phyloP scores from a whole-genome alignment of 2,888 invertebrate genomes.

The Aricia artaxerxes region DNA sequence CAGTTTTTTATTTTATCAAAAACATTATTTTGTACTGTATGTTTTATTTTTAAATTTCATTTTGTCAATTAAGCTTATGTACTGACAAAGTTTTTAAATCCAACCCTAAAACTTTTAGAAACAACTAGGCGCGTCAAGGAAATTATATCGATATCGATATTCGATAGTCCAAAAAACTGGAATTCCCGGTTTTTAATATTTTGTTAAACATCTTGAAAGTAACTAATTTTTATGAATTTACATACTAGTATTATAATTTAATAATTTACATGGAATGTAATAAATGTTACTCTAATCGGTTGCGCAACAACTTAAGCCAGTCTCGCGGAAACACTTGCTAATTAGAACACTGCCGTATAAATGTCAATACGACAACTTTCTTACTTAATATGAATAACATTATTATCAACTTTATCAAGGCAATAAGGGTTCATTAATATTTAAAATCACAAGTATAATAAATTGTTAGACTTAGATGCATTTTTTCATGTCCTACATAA shows the following conservation, averaged over 20 bases:
- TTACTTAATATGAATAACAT: constrained; percentile 11
- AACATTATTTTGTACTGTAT: no score
- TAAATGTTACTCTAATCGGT: background rate
- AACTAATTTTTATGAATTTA: background rate
- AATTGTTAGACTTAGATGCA: background rate
- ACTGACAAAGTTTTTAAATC: background rate
- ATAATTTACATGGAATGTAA: background rate
- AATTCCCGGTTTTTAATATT: background rate
- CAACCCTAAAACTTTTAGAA: background rate
- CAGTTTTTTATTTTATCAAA: no score
- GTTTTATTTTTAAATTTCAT: no score
- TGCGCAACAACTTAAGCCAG: background rate
- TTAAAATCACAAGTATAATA: background rate
- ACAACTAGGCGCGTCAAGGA: background rate
- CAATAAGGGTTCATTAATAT: background rate
- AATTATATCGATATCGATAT: background rate
- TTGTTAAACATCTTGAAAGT: background rate
- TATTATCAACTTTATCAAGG: background rate
- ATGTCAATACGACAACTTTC: constrained; percentile 4
- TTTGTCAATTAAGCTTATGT: no score
- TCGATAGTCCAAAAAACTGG: background rate
- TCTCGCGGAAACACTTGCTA: background rate
- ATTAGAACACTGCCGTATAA: background rate
- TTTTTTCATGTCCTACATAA: background rate
- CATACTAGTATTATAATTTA: background rate